phyloP scores from a whole-genome alignment of 2,113 vertebrate species.

The Cavia porcellus region DNA sequence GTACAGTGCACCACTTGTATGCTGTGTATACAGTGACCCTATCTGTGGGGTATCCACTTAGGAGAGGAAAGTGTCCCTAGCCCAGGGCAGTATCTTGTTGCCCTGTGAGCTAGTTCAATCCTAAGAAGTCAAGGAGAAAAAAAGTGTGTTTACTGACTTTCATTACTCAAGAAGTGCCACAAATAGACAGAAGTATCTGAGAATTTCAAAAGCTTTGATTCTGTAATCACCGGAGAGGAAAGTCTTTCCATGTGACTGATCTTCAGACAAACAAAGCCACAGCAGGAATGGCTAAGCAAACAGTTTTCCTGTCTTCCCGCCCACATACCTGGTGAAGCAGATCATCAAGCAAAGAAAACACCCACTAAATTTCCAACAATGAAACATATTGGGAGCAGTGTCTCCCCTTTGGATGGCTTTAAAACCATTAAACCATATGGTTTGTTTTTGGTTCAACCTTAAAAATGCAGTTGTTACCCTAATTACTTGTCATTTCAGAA shows the following conservation, averaged over 20 bases:
- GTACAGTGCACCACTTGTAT: neutral
- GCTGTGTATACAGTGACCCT: neutral
- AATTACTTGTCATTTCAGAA: conserved; percentile 6
- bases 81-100: neutral
- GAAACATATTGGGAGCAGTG: neutral
- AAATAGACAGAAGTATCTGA: conserved; percentile 3
- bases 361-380: neutral
- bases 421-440: neutral
- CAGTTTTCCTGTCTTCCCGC: conserved; percentile 14
- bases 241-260: conserved; percentile 49
- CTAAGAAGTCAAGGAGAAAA: neutral
- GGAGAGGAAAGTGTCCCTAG: neutral
- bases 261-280: conserved; percentile 57
- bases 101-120: neutral
- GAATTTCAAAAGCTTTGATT: conserved; percentile 32
- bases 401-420: conserved; percentile 1
- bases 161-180: conserved; percentile 34
- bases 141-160: neutral
- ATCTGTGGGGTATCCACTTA: neutral
- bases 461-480: neutral
- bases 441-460: conserved; percentile 28
- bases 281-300: conserved; percentile 23
- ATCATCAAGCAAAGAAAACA: conserved; percentile 45
- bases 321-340: neutral
- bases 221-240: conserved; percentile 40